Percentiles rank a stretch among this genome's conserved stretches.
phyloP scores from a whole-genome alignment of 2,797 vertebrate genomes.

The Amniataba percoides region DNA sequence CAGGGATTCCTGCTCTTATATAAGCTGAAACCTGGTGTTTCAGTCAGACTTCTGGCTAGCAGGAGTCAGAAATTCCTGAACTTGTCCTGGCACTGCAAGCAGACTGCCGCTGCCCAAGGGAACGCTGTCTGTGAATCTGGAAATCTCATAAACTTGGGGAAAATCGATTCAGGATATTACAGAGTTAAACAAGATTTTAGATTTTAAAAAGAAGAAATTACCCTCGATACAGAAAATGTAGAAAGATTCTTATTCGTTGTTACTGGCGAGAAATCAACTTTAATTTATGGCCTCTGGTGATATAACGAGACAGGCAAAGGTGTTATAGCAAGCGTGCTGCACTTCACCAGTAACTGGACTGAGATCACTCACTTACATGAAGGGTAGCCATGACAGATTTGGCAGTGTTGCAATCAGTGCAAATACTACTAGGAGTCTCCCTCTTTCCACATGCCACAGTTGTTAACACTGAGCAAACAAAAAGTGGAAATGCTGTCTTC shows the following conservation, averaged over 20 bases:
- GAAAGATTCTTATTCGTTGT: neutral
- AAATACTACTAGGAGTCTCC: no score
- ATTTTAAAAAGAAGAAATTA: constrained; percentile 22
- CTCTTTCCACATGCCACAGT: no score
- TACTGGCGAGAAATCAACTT: neutral
- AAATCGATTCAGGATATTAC: constrained; percentile 25
- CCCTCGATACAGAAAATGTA: neutral
- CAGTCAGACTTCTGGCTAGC: constrained; percentile 49
- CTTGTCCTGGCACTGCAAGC: constrained; percentile 56
- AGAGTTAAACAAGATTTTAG: constrained; percentile 26
- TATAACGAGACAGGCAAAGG: constrained; percentile 1
- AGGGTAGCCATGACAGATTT: no score
- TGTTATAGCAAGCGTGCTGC: constrained; percentile 20
- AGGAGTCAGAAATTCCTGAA: constrained; percentile 64
- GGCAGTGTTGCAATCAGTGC: no score
- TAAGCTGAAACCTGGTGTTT: constrained; percentile 23
- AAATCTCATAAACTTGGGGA: constrained; percentile 49
- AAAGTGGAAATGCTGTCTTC: no score
- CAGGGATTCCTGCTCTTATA: constrained; percentile 57
- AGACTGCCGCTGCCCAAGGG: constrained; percentile 43
- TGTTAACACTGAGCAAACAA: no score
- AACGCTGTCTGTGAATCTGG: constrained; percentile 50
- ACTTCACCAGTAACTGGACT: constrained; percentile 9
- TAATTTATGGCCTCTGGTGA: constrained; percentile 18
- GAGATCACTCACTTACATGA: neutral